A percentile compares a stretch with the other conserved stretches of the same genome.
These are phyloP conservation scores for Parnassius mnemosyne DNA, from an alignment of 2,888 invertebrate species.

Conservation along the genomic window DNA sequence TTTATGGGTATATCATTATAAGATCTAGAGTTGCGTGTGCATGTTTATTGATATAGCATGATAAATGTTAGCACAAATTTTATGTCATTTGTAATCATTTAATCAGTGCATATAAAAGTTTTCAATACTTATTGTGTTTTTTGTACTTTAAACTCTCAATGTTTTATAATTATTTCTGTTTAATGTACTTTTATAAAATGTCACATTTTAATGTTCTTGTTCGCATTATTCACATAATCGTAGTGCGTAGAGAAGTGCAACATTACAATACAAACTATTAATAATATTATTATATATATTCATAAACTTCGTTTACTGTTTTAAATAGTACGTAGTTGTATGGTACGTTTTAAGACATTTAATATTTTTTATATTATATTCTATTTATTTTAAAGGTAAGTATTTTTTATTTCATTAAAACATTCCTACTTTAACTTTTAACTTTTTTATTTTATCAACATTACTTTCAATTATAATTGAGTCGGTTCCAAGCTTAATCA, in stretches of 20 bases:
- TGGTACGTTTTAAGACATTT: neutral
- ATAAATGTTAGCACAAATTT: neutral
- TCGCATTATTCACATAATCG: neutral
- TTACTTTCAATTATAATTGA: too few species aligned
- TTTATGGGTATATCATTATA: constrained; percentile 4
- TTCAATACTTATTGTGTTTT: too few species aligned
- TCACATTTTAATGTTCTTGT: neutral
- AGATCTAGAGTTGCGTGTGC: too few species aligned
- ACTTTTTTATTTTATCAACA: too few species aligned
- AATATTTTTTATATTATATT: neutral
- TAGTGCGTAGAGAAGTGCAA: neutral
- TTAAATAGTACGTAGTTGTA: neutral
- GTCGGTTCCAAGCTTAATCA: too few species aligned
- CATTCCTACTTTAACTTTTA: neutral
- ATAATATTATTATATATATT: neutral
- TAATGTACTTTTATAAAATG: too few species aligned
- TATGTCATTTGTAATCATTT: neutral
- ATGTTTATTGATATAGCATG: too few species aligned
- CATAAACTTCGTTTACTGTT: neutral
- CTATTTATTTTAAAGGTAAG: too few species aligned
- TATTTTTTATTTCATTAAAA: neutral
- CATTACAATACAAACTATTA: too few species aligned
- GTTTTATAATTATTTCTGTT: too few species aligned
- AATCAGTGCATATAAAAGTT: too few species aligned
- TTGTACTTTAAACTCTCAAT: too few species aligned